These are phyloP conservation scores for Boulengeromyrus knoepffleri DNA, from an alignment of 2,113 vertebrate species.

Conservation along the genomic window DNA sequence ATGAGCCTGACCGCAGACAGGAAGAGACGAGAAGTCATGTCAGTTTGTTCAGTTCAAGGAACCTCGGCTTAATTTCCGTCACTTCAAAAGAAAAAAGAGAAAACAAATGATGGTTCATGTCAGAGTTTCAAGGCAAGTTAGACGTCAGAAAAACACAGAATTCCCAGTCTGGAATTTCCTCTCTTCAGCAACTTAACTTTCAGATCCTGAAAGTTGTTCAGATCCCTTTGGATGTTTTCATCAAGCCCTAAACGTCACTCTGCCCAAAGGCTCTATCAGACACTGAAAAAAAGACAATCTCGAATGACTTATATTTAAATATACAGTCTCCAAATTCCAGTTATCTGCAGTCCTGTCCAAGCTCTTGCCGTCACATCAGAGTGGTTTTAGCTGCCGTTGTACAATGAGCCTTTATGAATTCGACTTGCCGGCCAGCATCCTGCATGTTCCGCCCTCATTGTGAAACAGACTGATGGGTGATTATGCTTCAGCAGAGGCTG, in stretches of 20 bases:
- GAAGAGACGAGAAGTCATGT: constrained; percentile 25
- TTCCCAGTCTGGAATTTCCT: not conserved
- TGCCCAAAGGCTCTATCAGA: not conserved
- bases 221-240: not conserved
- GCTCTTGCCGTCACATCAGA: not conserved
- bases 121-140: not conserved
- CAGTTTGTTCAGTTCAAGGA: not conserved
- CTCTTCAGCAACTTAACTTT: not conserved
- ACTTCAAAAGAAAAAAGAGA: not conserved
- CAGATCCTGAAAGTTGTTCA: not conserved
- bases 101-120: not conserved
- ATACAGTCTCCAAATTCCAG: not conserved
- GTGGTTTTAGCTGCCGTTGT: not conserved
- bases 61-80: not conserved
- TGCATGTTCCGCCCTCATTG: not conserved
- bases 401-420: not conserved
- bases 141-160: not conserved
- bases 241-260: not conserved
- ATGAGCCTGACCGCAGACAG: constrained; percentile 24
- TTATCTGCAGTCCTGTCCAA: not conserved
- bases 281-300: not conserved
- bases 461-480: not conserved
- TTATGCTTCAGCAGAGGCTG: not conserved
- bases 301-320: not conserved
- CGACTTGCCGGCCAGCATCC: not conserved